Conservation (phyloP, 2,888 invertebrate genomes). For the Malthinus seriepunctatus region DNA sequence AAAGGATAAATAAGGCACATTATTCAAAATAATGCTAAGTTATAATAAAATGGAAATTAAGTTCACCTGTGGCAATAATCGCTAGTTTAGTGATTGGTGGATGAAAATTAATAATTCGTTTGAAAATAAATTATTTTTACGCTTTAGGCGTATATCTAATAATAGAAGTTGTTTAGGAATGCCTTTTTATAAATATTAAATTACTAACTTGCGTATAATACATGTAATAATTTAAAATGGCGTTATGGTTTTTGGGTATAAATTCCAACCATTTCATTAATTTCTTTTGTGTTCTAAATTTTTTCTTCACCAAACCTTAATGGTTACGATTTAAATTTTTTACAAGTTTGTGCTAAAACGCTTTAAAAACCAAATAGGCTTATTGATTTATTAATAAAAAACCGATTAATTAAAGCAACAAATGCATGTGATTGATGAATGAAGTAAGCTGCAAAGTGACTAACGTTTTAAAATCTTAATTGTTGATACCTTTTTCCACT, state of each 20-base stretch:
- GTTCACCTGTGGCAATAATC: conserved; percentile 7
- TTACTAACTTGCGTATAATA: background rate
- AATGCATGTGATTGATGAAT: no score
- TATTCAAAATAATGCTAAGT: background rate
- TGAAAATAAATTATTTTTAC: conserved; percentile 11
- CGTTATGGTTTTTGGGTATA: conserved; percentile 7
- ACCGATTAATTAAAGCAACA: no score
- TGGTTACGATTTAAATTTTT: no score
- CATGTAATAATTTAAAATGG: conserved; percentile 7
- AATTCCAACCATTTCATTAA: background rate
- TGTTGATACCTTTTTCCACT: no score
- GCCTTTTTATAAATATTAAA: conserved; percentile 10
- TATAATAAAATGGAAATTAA: conserved; percentile 7
- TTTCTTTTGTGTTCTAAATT: background rate
- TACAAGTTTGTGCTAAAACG: no score
- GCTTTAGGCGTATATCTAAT: conserved; percentile 10
- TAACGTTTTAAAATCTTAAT: no score
- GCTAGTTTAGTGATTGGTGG: conserved; percentile 1
- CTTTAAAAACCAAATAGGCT: no score
- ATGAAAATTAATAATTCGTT: conserved; percentile 16
- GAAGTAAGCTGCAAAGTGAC: no score
- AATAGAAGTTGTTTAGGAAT: conserved; percentile 11
- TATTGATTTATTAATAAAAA: no score
- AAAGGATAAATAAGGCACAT: no score
- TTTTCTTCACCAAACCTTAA: background rate